phyloP scores from a whole-genome alignment of 2,797 vertebrate species.

The Scarus forsteni region DNA sequence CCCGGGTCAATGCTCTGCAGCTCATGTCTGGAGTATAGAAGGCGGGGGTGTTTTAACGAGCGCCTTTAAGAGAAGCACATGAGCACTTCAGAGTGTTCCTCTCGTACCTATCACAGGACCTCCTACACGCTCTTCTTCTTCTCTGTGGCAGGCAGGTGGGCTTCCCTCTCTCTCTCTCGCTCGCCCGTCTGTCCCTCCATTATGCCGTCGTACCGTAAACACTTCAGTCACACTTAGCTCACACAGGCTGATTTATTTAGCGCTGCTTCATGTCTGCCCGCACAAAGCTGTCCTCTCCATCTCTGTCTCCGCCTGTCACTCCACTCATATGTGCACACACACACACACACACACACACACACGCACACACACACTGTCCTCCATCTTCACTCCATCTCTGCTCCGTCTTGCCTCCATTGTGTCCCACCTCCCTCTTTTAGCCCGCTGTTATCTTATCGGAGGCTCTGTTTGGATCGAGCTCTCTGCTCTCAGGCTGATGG shows the following conservation, averaged over 20 bases:
- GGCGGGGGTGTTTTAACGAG: constrained; percentile 16
- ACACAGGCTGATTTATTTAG: constrained; percentile 75
- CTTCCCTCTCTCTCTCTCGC: constrained; percentile 9
- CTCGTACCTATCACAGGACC: constrained; percentile 19
- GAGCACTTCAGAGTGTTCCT: constrained; percentile 9
- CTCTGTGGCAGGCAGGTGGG: constrained; percentile 14
- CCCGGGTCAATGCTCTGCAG: not conserved
- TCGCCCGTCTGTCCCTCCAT: constrained; percentile 45
- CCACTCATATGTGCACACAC: constrained; percentile 10
- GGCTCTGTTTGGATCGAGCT: constrained; percentile 26
- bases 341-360: constrained; percentile 21
- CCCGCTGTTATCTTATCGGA: constrained; percentile 42
- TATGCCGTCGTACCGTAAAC: constrained; percentile 64
- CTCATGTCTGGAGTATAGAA: not conserved
- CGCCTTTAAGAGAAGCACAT: not conserved
- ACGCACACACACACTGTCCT: constrained; percentile 19
- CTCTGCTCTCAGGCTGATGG: constrained; percentile 6
- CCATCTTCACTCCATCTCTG: constrained; percentile 31
- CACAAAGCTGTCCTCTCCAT: constrained; percentile 68
- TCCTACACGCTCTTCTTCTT: constrained; percentile 14
- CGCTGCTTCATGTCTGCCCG: constrained; percentile 41
- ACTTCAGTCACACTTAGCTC: constrained; percentile 77
- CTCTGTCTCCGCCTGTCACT: constrained; percentile 65
- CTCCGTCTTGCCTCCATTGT: constrained; percentile 41
- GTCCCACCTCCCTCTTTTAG: constrained; percentile 35